These are phyloP conservation scores for Petrocephalus microphthalmus DNA, from an alignment of 2,113 vertebrate genomes.

Conservation along the genomic window DNA sequence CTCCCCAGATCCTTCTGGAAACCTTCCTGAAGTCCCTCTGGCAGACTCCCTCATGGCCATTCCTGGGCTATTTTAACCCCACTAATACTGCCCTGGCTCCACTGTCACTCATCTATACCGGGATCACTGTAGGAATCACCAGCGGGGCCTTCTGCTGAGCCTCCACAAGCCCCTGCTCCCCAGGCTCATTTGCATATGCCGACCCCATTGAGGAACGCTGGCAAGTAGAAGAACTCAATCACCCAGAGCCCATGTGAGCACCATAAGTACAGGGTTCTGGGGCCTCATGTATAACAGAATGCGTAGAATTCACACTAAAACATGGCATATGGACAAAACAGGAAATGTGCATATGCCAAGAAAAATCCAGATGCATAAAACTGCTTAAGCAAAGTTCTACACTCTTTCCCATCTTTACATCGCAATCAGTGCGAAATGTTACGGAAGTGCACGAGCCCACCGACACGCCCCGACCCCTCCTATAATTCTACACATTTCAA, in stretches of 20 bases:
- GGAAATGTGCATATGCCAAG: no score
- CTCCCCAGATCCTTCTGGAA: background rate
- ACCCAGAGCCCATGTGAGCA: background rate
- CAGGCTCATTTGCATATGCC: conserved; percentile 47
- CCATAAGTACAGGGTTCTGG: background rate
- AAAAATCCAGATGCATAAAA: no score
- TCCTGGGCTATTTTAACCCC: conserved; percentile 3
- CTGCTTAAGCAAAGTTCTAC: no score
- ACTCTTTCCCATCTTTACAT: no score
- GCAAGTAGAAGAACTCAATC: background rate
- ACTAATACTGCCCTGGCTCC: conserved; percentile 32
- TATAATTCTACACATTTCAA: no score
- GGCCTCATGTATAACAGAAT: no score
- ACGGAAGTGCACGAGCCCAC: no score
- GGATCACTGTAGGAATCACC: conserved; percentile 37
- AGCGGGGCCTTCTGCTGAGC: conserved; percentile 46
- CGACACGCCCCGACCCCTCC: no score
- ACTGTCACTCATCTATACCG: conserved; percentile 31
- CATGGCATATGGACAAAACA: no score
- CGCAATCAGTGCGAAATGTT: no score
- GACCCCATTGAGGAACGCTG: conserved; percentile 27
- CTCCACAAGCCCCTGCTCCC: conserved; percentile 39
- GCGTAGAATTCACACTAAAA: no score
- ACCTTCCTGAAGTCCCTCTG: conserved; percentile 14
- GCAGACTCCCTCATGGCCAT: conserved; percentile 23